Evolutionary conservation across 2,113 vertebrate genomes (phyloP).

Genomic region (Forbesichthys papilliferus): DNA sequence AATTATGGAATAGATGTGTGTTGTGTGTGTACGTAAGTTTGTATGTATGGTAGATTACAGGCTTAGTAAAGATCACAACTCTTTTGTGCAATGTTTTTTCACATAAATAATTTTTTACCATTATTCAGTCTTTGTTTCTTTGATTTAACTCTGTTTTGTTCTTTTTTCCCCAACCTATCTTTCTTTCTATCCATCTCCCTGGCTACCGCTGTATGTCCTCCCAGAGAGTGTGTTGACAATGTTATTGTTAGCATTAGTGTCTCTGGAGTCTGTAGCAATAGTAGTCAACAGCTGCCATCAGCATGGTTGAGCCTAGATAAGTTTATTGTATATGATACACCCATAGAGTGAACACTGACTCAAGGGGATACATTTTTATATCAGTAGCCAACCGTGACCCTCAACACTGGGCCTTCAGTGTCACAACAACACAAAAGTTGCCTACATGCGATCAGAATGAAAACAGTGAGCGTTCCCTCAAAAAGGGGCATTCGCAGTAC

Average conservation of each 20-base stretch:
- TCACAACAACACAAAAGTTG: too few species aligned
- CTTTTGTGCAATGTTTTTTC: slow-evolving; percentile 3
- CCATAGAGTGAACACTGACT: too few species aligned
- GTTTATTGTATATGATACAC: slow-evolving; percentile 22
- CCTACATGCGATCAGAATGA: too few species aligned
- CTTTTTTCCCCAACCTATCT: not conserved
- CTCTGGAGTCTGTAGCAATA: slow-evolving; percentile 62
- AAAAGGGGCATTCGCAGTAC: too few species aligned
- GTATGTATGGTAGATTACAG: slow-evolving; percentile 1
- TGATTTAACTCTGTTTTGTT: not conserved
- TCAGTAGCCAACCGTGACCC: too few species aligned
- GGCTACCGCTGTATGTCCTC: slow-evolving; percentile 31
- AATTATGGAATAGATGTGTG: slow-evolving; percentile 69
- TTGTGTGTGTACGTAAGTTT: slow-evolving; percentile 31
- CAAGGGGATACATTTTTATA: too few species aligned
- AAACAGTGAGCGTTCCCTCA: too few species aligned
- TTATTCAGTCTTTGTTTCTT: slow-evolving; percentile 19
- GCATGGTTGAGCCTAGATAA: slow-evolving; percentile 34
- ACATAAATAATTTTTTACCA: not conserved
- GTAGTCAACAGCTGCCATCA: slow-evolving; percentile 53
- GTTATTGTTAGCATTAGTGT: slow-evolving; percentile 63
- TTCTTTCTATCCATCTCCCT: slow-evolving; percentile 3
- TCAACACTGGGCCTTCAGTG: too few species aligned
- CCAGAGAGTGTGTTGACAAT: slow-evolving; percentile 61
- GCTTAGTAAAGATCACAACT: slow-evolving; percentile 32